Evolutionary conservation across 2,888 invertebrate genomes (phyloP).

Genomic region (Eupeodes latifasciatus): DNA sequence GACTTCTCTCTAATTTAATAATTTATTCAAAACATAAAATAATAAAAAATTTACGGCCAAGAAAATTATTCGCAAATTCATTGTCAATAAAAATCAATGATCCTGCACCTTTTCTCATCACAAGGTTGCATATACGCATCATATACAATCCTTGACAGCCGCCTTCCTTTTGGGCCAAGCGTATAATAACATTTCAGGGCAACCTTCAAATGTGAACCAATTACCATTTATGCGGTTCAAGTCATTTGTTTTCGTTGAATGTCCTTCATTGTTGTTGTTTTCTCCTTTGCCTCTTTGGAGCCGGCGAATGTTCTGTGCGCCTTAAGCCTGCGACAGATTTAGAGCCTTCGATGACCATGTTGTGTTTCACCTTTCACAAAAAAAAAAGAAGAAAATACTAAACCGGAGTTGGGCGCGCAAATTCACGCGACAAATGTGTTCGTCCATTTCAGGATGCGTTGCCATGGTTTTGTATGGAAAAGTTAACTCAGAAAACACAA

Average conservation of each 20-base stretch:
- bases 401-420: conserved; percentile 47
- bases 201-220: conserved; percentile 69
- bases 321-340: conserved; percentile 47
- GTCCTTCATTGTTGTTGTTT: neutral
- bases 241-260: conserved; percentile 58
- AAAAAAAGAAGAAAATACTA: conserved; percentile 49
- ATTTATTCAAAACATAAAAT: conserved; percentile 58
- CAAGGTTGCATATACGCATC: neutral
- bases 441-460: conserved; percentile 3
- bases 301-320: neutral
- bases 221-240: conserved; percentile 65
- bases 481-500: conserved; percentile 7
- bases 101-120: conserved; percentile 49
- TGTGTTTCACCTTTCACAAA: conserved; percentile 54
- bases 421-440: conserved; percentile 40
- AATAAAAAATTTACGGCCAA: conserved; percentile 37
- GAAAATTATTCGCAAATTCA: conserved; percentile 73
- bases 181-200: conserved; percentile 39
- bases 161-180: neutral
- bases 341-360: conserved; percentile 64
- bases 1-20: conserved; percentile 51
- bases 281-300: neutral
- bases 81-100: conserved; percentile 74
- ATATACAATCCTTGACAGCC: conserved; percentile 15
- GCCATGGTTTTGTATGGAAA: conserved; percentile 20